These are phyloP conservation scores for Orthosia gothica DNA, from an alignment of 2,888 invertebrate genomes.

Conservation along the genomic window DNA sequence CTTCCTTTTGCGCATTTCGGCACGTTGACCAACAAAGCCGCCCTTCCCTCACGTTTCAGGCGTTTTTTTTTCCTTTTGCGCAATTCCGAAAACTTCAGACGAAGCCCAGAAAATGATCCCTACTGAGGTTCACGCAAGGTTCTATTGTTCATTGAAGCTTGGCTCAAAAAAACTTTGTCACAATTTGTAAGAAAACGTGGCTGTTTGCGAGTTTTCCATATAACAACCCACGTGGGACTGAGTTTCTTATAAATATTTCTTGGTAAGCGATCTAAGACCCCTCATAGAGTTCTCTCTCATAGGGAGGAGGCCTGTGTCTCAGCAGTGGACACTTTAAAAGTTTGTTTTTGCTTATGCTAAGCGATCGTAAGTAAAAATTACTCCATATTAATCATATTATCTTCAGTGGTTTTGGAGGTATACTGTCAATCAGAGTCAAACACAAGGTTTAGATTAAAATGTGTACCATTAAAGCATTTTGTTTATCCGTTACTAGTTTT, in stretches of 20 bases:
- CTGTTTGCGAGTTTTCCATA: conserved; percentile 1
- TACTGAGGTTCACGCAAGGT: background rate
- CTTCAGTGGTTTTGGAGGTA: background rate
- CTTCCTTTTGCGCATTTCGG: conserved; percentile 11
- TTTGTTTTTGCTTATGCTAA: too few species aligned
- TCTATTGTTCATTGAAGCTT: conserved; percentile 22
- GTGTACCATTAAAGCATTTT: conserved; percentile 11
- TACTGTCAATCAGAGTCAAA: background rate
- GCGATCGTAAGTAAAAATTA: background rate
- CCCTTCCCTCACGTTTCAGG: conserved; percentile 22
- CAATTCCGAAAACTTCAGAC: background rate
- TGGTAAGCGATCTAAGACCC: too few species aligned
- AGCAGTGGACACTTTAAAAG: too few species aligned
- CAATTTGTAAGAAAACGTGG: conserved; percentile 4
- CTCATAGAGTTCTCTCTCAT: too few species aligned
- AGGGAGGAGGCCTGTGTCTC: too few species aligned
- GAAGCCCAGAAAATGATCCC: conserved; percentile 33
- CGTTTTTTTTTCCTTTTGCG: background rate
- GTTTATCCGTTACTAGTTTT: conserved; percentile 27
- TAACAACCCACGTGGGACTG: background rate
- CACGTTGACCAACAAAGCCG: conserved; percentile 24
- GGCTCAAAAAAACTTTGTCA: background rate
- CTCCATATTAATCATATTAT: background rate
- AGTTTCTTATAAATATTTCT: background rate
- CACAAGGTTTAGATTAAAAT: background rate